Percentiles rank a stretch among this genome's conserved stretches.
These are phyloP conservation scores for Clupea harengus DNA, from an alignment of 2,113 vertebrate species.

Conservation along the genomic window DNA sequence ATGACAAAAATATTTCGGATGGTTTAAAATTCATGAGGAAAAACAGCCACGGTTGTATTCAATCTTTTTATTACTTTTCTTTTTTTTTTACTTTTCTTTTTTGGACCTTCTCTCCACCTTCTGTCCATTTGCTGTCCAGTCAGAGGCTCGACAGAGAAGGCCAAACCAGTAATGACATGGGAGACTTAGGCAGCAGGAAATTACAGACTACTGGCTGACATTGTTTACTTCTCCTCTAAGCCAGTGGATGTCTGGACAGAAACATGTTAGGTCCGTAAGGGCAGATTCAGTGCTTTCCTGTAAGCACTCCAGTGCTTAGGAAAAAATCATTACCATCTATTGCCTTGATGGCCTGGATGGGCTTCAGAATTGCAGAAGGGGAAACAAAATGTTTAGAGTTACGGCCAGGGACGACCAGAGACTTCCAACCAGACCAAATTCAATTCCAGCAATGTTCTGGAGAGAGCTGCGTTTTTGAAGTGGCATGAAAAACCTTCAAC, in stretches of 20 bases:
- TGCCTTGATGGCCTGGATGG: slow-evolving; percentile 5
- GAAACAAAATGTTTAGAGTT: not conserved
- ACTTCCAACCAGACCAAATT: not conserved
- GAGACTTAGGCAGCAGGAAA: slow-evolving; percentile 51
- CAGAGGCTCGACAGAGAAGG: not conserved
- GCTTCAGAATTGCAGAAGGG: not conserved
- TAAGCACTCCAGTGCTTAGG: not conserved
- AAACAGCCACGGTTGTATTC: not conserved
- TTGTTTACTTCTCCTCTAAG: slow-evolving; percentile 52
- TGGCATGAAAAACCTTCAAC: not conserved
- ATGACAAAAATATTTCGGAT: not conserved
- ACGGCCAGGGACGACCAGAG: not conserved
- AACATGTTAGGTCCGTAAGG: slow-evolving; percentile 13
- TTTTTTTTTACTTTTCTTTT: slow-evolving; percentile 27
- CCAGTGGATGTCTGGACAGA: slow-evolving; percentile 42
- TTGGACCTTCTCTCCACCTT: not conserved
- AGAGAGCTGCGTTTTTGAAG: not conserved
- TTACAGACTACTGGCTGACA: slow-evolving; percentile 55
- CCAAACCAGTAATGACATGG: slow-evolving; percentile 48
- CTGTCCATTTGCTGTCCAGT: not conserved
- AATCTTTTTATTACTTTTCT: slow-evolving; percentile 37
- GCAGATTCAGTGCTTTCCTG: not conserved
- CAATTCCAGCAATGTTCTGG: not conserved
- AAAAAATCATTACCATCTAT: slow-evolving; percentile 16
- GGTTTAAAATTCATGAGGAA: not conserved